Evolutionary conservation across 2,888 invertebrate genomes (phyloP), one percentile per base, ranked within the genome.

Genomic region (Caenorhabditis sulstoni): DNA sequence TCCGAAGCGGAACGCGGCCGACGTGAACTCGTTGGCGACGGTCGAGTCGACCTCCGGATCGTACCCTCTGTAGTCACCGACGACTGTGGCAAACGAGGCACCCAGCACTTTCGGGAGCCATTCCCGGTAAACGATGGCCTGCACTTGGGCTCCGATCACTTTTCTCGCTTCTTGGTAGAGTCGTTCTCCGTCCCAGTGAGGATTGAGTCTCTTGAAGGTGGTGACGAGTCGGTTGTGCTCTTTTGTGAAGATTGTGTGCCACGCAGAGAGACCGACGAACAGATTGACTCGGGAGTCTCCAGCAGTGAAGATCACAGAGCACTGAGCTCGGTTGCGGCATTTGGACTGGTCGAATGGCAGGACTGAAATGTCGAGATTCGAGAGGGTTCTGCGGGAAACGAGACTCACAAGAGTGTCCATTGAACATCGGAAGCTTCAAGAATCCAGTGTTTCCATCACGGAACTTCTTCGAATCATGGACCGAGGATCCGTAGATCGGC

Each of bases 11-110:
- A 98, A 92, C 0, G 97, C 98, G 11, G 97, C 97, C 0, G 98
- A 96, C 0, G 98, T 96, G 91, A 99, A 99, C 44, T 95, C 96
- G 90, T 98, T 99, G 0, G 96, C 94, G 85, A 99, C 94, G 0
- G 95, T 94, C 0, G 97, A 94, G 90, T 98, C 94, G 0, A 95
- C 85, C 45, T 93, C 93, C 0, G 95, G 93, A 91, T 97, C 92
- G 90, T 99, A 99, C 44, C 94, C 95, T 55, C 92, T 92, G 90
- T 97, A 98, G 55, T 93, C 91, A 0, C 95, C 96, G 50, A 99
- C 90, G 90, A 93, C 92, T 8, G 81, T 77, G 92, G 94, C 94
- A 64, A 95, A 92, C 93, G 90, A 86, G 1, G 90, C 88, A 0
- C 97, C 98, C 2, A 99, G 92, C 73, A 99, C 93, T 62, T 94